Base-by-base conservation (phyloP, 2,888 invertebrate species). In the Heteropelma amictum region DNA sequence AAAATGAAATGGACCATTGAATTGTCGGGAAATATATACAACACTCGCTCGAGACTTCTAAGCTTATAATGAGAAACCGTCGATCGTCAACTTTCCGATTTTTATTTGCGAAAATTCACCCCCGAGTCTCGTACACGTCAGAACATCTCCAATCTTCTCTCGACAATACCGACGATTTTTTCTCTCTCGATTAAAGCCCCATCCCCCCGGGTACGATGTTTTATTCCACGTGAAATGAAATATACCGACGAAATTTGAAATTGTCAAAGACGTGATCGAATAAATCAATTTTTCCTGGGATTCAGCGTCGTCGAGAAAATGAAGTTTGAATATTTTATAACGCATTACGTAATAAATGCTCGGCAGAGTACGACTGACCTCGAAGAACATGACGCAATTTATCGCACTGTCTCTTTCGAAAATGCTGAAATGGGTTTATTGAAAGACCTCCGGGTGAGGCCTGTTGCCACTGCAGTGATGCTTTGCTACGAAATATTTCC, bases 371-470 rank as follows among this genome's bases (percentile, higher is more conserved):
- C 54, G 30, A 68, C 38, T 42, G 38, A 51, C 14, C 10, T 23
- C 19, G 19, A 21, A 5, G 60, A 53, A 38, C 35, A 28, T 60
- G 14, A 47, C 19, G 42, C 38, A n/a, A 3, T 47, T n/a, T 23
- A 21, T 19, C 6, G 35, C 47, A 8, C 17, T 8, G 60, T 45
- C 26, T n/a, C 21, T 60, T 67, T 30, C 45, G 23, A 53, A 76
- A 76, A 65, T 54, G 61, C 63, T 71, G 45, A 72, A 47, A 61
- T 38, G 26, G 35, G 6, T 28, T 40, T 58, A 42, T 53, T 58
- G 65, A 7, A 3, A 38, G 45, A 60, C 12, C 30, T 40, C 53
- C 30, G 28, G 12, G 28, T n/a, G 23, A 17, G 28, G 42, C 19
- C 19, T 45, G 26, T 21, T 28, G 26, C 12, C 53, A 58, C 26